Evolutionary conservation across 2,113 vertebrate species (phyloP).

Genomic region (Paracanthobrama guichenoti): DNA sequence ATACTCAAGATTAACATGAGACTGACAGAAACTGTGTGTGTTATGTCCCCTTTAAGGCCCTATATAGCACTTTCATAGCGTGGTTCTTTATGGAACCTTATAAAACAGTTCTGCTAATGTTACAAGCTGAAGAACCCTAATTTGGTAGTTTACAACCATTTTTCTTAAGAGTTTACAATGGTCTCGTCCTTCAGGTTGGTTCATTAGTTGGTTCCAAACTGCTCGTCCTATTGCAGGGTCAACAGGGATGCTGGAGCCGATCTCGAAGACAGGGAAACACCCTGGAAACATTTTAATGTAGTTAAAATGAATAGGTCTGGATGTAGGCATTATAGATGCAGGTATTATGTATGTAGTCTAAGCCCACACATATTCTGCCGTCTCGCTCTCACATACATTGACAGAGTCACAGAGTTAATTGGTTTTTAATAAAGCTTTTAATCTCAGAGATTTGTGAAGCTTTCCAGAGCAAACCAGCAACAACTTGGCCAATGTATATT

Average conservation of each 20-base stretch:
- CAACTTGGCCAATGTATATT: not conserved
- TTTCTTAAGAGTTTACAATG: no score
- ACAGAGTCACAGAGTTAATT: constrained; percentile 69
- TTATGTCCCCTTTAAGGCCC: no score
- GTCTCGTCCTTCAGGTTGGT: no score
- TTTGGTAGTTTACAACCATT: no score
- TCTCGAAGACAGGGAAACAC: not conserved
- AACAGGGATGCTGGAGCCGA: not conserved
- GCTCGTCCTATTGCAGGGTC: not conserved
- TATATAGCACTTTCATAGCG: no score
- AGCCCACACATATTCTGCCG: not conserved
- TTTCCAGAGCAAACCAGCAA: constrained; percentile 8
- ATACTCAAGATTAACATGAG: no score
- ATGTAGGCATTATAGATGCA: not conserved
- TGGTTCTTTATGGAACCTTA: no score
- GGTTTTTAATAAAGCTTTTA: constrained; percentile 76
- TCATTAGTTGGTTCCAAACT: not conserved
- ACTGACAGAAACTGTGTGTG: no score
- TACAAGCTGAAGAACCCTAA: no score
- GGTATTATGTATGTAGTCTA: not conserved
- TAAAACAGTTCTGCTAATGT: no score
- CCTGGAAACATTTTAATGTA: not conserved
- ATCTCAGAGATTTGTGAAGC: constrained; percentile 71
- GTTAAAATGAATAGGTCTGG: not conserved
- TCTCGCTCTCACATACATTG: constrained; percentile 41